Evolutionary conservation across 1,140 invertebrate genomes (phyloP), one percentile per base, ranked within the genome.

Genomic region (Drosophila jambulina): DNA sequence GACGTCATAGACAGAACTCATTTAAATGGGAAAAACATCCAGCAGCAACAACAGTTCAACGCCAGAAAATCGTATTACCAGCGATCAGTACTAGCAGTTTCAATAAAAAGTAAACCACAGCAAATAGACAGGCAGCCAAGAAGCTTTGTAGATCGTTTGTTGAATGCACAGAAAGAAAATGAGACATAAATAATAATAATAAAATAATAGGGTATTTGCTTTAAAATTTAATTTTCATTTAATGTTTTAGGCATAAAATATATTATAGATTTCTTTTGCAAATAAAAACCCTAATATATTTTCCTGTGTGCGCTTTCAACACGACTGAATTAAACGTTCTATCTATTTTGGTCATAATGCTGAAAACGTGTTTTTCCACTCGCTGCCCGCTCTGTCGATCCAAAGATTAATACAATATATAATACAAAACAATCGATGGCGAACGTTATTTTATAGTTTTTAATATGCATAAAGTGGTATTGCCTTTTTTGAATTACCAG

Each of bases 401-500:
- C 67, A 68, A 67, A 42, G 65, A 69, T 69, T 34, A 71, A 70
- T 71, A 51, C 80, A 61, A 69, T 67, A 56, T 87, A 64, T 53
- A 78, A 78, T 72, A 54, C 17, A 59, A 72, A 84, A 88, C 74
- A 88, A 88, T 80, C 78, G 78, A 90, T 74, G 77, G 65, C 67
- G 60, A 85, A 54, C 67, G 67, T 77, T 83, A 40, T 74, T 48
- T 75, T 78, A 75, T 78, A 68, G 46, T 80, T 80, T 83, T 88
- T 85, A 90, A 90, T 90, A 90, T 90, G 85, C 85, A 90, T 67
- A 75, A 78, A 88, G 78, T 82, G 70, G 85, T 85, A 77, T 90
- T 85, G 75, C 85, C 85, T 80, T 90, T 76, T 90, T 68, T 27
- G 69, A 38, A 45, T 45, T 19, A 69, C 56, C 61, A 70, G 46